Evolutionary conservation across 2,888 invertebrate genomes (phyloP), one percentile per base, ranked within the genome.

Genomic region (Luperina testacea): DNA sequence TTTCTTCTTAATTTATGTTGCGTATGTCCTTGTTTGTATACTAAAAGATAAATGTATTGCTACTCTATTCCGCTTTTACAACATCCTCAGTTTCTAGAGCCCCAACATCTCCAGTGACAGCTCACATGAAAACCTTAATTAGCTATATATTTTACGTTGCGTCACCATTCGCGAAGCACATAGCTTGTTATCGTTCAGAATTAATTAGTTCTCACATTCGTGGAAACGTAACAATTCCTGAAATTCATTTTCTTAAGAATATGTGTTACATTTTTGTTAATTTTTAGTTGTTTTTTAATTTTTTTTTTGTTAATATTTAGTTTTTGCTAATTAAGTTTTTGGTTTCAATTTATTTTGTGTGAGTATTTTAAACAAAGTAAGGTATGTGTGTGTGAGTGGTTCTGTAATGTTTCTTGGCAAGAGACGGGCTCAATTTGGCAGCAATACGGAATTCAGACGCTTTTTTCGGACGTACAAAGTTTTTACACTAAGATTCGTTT

Each of bases 171-270:
- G 48, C 13, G 17, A 59, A 57, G 78, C 57, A 51, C 24, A 68
- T 61, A 70, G 42, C 73, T 68, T 75, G 72, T 64, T 77, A 72
- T 67, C 68, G 20, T 73, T 85, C 67, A 75, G 80, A 87, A 85
- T 85, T 83, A 87, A 85, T 85, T 87, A 83, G 72, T 81, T 69
- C 61, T 53, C 72, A 61, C n/a, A 17, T 70, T 65, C 32, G 69
- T 9, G 57, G 2, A 75, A 75, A 59, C 38, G n/a, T 24, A 72
- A n/a, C 15, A 11, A 45, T 59, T n/a, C 11, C 61, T 61, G 9
- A 32, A 71, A 64, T 42, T 3, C 11, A 42, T 51, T 67, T 67
- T 61, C 24, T 27, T 27, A 32, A 5, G 5, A 32, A 68, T 48
- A n/a, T 64, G 27, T 27, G n/a, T 32, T 48, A 15, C 38, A 32